Percentiles rank a stretch among this genome's conserved stretches.
phyloP scores from a whole-genome alignment of 2,888 invertebrate genomes.

The Galerucella pusilla region DNA sequence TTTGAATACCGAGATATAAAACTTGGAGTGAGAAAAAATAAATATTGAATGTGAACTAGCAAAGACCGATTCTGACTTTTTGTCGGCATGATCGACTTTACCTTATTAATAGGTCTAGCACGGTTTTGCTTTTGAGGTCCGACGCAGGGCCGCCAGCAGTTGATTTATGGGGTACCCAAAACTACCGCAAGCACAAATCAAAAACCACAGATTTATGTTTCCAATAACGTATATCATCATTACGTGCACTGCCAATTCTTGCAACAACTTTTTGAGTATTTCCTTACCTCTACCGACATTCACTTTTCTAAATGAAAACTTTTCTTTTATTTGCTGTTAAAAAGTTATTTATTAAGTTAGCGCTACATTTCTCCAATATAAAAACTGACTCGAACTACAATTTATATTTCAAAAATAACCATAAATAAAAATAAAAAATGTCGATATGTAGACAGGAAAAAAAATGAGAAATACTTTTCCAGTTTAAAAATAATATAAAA shows the following conservation, averaged over 20 bases:
- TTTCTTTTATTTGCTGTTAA: constrained; percentile 9
- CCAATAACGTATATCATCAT: constrained; percentile 63
- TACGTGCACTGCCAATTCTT: constrained; percentile 45
- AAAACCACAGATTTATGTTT: constrained; percentile 59
- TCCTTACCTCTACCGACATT: constrained; percentile 45
- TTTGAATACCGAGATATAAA: too few relatives aligned
- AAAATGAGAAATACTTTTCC: too few relatives aligned
- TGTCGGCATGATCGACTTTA: constrained; percentile 5
- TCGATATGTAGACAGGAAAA: too few relatives aligned
- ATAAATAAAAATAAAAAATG: too few relatives aligned
- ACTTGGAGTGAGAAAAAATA: too few relatives aligned
- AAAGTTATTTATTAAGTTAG: constrained; percentile 19
- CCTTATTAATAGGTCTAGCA: constrained; percentile 30
- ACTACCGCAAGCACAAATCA: constrained; percentile 62
- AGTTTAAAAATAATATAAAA: too few relatives aligned
- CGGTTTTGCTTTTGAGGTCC: constrained; percentile 26
- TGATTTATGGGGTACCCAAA: constrained; percentile 61
- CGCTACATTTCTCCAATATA: too few relatives aligned
- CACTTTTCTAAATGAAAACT: constrained; percentile 11
- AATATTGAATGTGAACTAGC: too few relatives aligned
- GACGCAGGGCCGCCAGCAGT: constrained; percentile 36
- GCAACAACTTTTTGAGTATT: constrained; percentile 48
- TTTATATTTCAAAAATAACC: too few relatives aligned
- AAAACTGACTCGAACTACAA: too few relatives aligned
- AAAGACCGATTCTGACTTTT: neutral